Percentiles rank a stretch among this genome's conserved stretches.
Evolutionary conservation across 2,797 vertebrate genomes (phyloP).

Genomic region (Etheostoma nigrum): DNA sequence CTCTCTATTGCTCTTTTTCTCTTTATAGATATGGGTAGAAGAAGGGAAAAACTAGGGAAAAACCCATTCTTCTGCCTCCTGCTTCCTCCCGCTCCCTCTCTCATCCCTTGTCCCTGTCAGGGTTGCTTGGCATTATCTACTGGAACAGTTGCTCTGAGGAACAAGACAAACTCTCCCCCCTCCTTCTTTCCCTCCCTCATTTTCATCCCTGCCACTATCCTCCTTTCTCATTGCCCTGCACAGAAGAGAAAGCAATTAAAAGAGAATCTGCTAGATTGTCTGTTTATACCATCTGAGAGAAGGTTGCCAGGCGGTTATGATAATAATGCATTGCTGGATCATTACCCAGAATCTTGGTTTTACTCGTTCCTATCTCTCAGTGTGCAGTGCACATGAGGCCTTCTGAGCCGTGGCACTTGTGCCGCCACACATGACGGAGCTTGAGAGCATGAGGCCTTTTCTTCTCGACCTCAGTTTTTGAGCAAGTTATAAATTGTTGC

Average conservation of each 20-base stretch:
- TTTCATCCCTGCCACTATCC: neutral
- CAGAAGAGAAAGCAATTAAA: slow-evolving; percentile 70
- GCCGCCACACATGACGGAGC: slow-evolving; percentile 19
- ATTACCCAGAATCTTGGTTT: slow-evolving; percentile 57
- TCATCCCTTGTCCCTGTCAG: slow-evolving; percentile 55
- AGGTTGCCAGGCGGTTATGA: slow-evolving; percentile 59
- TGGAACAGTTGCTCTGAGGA: slow-evolving; percentile 61
- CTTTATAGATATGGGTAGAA: slow-evolving; percentile 5
- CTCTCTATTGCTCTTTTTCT: neutral
- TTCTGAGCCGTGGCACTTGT: slow-evolving; percentile 26
- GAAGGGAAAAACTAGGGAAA: slow-evolving; percentile 30
- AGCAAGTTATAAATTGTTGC: slow-evolving; percentile 16
- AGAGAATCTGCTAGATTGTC: slow-evolving; percentile 58
- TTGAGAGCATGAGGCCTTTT: slow-evolving; percentile 29
- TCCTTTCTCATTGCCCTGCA: slow-evolving; percentile 23
- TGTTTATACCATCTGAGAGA: slow-evolving; percentile 54
- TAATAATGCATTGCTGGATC: slow-evolving; percentile 60
- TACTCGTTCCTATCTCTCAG: slow-evolving; percentile 14
- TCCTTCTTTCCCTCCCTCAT: neutral
- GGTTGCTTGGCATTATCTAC: slow-evolving; percentile 63
- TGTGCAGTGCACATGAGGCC: slow-evolving; percentile 55
- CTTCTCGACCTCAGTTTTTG: slow-evolving; percentile 23
- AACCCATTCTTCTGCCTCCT: slow-evolving; percentile 28
- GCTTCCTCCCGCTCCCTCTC: slow-evolving; percentile 41
- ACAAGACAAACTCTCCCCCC: slow-evolving; percentile 30